These are phyloP conservation scores for Ciconia maguari DNA, from an alignment of 2,113 vertebrate genomes.

Conservation along the genomic window DNA sequence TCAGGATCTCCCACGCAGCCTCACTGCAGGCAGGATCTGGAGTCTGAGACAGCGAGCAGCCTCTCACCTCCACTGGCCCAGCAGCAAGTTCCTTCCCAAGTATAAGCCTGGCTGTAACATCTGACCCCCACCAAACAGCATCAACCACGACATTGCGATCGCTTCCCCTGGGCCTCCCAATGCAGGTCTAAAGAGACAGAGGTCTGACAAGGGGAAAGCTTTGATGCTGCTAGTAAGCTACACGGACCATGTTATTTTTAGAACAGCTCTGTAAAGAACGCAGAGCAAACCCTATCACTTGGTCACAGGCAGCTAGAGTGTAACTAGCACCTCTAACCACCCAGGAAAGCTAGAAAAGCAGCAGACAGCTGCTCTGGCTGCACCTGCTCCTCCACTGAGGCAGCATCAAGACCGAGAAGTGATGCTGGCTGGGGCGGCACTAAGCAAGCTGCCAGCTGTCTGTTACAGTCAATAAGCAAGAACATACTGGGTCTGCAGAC, in stretches of 20 bases:
- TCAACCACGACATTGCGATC: fast-evolving
- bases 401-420: neutral
- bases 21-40: neutral
- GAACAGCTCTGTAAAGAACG: neutral
- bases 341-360: neutral
- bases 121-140: neutral
- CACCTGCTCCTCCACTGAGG: neutral
- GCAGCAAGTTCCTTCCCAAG: neutral
- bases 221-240: neutral
- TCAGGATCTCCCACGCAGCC: neutral
- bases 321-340: neutral
- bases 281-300: neutral
- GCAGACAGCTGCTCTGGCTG: neutral
- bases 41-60: neutral
- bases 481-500: neutral
- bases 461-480: neutral
- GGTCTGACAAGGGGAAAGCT: neutral
- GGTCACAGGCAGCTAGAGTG: fast-evolving
- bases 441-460: neutral
- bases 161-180: fast-evolving
- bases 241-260: neutral
- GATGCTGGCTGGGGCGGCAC: neutral
- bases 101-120: neutral
- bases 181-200: neutral
- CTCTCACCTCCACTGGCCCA: neutral